Conservation (phyloP, 2,797 vertebrate species). For the Enteromius thamalakanensis region DNA sequence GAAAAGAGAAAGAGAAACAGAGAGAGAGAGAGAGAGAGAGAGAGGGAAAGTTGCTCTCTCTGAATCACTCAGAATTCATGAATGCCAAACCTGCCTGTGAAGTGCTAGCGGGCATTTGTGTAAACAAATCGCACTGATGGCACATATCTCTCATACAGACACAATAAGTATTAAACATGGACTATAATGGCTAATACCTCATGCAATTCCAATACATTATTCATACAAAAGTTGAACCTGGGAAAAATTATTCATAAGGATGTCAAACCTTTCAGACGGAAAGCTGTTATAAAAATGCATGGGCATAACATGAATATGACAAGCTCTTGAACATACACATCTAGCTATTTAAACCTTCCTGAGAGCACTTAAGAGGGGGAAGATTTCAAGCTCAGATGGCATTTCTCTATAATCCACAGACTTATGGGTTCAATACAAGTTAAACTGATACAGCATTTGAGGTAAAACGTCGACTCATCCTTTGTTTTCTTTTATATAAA, state of each 20-base stretch:
- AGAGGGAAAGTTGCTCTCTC: constrained; percentile 9
- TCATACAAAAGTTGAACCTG: constrained; percentile 41
- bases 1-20: constrained; percentile 13
- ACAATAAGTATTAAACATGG: constrained; percentile 49
- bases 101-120: constrained; percentile 37
- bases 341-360: background rate
- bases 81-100: constrained; percentile 40
- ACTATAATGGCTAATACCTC: constrained; percentile 46
- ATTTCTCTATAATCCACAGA: constrained; percentile 24
- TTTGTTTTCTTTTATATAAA: background rate
- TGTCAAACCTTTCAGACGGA: constrained; percentile 15
- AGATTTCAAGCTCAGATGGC: background rate
- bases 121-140: constrained; percentile 56
- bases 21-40: constrained; percentile 15
- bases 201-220: constrained; percentile 52
- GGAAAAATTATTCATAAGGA: constrained; percentile 29
- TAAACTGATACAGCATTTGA: background rate
- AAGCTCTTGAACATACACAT: constrained; percentile 17
- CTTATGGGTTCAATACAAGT: background rate
- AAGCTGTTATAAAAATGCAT: constrained; percentile 21
- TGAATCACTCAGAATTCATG: constrained; percentile 47
- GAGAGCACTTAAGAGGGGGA: background rate
- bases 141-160: constrained; percentile 46
- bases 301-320: constrained; percentile 11
- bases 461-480: background rate